Evolutionary conservation across 35 echinoderm and acorn worm genomes (phyloP), one percentile per base, ranked within the genome.

Genomic region (Apostichopus japonicus): DNA sequence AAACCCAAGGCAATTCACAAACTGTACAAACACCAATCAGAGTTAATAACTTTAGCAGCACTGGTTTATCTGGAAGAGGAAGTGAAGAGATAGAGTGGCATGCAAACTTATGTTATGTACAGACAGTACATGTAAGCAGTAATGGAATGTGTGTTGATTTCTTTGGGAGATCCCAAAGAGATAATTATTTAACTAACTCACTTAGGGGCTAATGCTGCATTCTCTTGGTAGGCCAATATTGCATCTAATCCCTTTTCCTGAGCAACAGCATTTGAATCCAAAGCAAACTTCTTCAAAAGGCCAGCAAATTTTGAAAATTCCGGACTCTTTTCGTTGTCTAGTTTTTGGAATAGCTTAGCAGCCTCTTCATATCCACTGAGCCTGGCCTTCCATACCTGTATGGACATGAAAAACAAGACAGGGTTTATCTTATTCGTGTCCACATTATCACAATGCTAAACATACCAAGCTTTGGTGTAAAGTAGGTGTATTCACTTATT

Each of bases 171-270:
- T 44, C 33, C 33, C 33, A 44, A 44, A 33, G 27, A 33, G 27
- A 44, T 44, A 44, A 44, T 44, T 8, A 61, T 61, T 61, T 1
- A 11, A 61, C 57, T 61, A 61, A 77, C 91, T 91, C 90, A 99
- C 97, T 93, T 99, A 25, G 95, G 97, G 78, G 97, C 97, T 53
- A 93, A 25, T 44, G 93, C 93, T 13, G 97, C 97, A 90, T 93
- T 93, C 8, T 93, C 88, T 62, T 93, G 86, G 78, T 92, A 99
- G 8, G 95, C 95, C 65, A 96, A 83, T 19, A 95, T 93, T 8
- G 95, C 97, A 90, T 99, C 97, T 67, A 99, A 57, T 19, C 97
- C 97, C 55, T 99, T 99, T 83, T 99, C 97, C 55, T 99, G 97
- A 6, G 97, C 97, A 23, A 99, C 97, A 0, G 97, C 97, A 95